Percentiles rank a stretch among this genome's conserved stretches.
phyloP scores from a whole-genome alignment of 2,113 vertebrate species.

The Etia nguti region DNA sequence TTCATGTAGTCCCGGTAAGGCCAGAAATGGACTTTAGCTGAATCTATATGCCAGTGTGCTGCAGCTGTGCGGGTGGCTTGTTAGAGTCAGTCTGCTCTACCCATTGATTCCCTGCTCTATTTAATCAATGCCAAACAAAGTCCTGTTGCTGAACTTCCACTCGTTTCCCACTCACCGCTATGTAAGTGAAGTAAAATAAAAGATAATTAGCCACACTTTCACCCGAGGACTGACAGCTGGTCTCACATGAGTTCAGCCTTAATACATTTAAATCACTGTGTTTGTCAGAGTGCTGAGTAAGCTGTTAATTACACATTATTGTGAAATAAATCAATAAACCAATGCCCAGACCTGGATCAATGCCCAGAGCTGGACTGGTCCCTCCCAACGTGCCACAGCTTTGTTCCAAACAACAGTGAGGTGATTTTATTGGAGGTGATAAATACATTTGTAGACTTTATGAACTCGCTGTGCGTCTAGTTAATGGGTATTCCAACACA shows the following conservation, averaged over 20 bases:
- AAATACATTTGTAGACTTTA: not conserved
- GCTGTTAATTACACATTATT: not conserved
- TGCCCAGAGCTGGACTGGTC: not conserved
- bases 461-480: not conserved
- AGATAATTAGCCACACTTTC: not conserved
- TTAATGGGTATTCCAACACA: not conserved
- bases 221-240: not conserved
- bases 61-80: not conserved
- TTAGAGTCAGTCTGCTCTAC: not conserved
- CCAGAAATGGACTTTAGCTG: not conserved
- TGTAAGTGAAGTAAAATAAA: not conserved
- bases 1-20: not conserved
- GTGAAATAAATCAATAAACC: not conserved
- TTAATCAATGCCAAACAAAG: not conserved
- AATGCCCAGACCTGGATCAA: not conserved
- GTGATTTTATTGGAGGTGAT: not conserved
- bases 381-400: not conserved
- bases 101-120: not conserved
- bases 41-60: not conserved
- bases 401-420: not conserved
- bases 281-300: not conserved
- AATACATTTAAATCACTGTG: not conserved
- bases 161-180: not conserved
- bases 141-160: not conserved
- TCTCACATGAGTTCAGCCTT: not conserved